Percentiles rank a stretch among this genome's conserved stretches.
Conservation (phyloP, 2,797 vertebrate species). For the Acropternis orthonyx region DNA sequence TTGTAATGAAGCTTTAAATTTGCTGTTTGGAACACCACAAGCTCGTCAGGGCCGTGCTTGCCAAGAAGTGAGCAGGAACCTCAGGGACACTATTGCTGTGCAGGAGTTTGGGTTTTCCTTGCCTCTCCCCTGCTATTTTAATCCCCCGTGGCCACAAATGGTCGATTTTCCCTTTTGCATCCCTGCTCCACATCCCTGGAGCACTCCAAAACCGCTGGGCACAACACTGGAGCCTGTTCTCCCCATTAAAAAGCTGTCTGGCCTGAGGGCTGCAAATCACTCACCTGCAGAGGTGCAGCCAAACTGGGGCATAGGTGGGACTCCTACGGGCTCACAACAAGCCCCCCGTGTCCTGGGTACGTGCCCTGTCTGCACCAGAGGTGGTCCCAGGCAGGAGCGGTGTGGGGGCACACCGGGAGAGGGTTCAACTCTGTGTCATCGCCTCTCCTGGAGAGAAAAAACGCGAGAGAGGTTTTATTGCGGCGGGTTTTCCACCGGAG, state of each 20-base stretch:
- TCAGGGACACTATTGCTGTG: not conserved
- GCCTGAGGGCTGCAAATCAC: not conserved
- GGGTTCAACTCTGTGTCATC: constrained; percentile 48
- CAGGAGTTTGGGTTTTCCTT: not conserved
- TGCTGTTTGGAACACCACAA: not conserved
- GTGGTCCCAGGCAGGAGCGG: not conserved
- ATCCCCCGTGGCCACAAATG: not conserved
- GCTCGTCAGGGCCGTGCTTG: not conserved
- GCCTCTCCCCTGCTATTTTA: not conserved
- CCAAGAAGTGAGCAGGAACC: not conserved
- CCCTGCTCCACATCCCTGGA: not conserved
- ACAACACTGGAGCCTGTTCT: not conserved
- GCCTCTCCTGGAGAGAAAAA: constrained; percentile 27
- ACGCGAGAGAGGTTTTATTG: not conserved
- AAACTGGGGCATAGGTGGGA: not conserved
- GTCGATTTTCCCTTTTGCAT: not conserved
- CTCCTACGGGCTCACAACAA: not conserved
- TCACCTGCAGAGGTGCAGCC: not conserved
- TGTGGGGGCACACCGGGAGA: not conserved
- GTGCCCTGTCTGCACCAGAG: not conserved
- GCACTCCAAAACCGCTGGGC: not conserved
- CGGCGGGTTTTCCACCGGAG: constrained; percentile 8
- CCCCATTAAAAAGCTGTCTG: not conserved
- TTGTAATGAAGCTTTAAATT: not conserved
- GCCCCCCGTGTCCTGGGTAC: not conserved